Evolutionary conservation across 2,888 invertebrate genomes (phyloP).

Genomic region (Diarsia dahlii): DNA sequence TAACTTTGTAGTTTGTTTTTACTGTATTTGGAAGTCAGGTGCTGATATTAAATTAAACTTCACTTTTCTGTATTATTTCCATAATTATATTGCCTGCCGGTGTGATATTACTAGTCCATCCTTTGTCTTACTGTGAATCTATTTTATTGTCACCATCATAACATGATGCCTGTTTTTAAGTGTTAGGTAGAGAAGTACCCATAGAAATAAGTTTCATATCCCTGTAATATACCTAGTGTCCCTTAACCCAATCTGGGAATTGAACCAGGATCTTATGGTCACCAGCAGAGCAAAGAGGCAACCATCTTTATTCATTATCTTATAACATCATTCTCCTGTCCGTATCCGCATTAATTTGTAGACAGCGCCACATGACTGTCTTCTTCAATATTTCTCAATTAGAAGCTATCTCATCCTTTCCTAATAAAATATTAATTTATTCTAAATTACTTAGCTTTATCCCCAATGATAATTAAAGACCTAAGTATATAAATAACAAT

Average conservation of each 20-base stretch:
- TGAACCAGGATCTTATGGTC: background rate
- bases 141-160: background rate
- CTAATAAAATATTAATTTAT: background rate
- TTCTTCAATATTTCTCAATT: background rate
- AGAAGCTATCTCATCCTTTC: background rate
- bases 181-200: background rate
- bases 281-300: background rate
- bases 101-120: too few species aligned
- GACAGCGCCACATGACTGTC: too few species aligned
- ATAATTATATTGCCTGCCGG: too few species aligned
- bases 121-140: background rate
- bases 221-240: too few species aligned
- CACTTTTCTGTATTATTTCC: too few species aligned
- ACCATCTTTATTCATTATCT: background rate
- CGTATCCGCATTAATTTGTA: background rate
- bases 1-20: too few species aligned
- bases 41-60: too few species aligned
- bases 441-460: background rate
- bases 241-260: background rate
- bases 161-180: background rate
- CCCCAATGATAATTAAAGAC: conserved; percentile 3
- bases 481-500: conserved; percentile 38
- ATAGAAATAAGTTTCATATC: background rate
- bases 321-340: background rate
- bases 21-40: too few species aligned